These are phyloP conservation scores for Whitmania pigra DNA, from an alignment of 1,140 invertebrate genomes.

Conservation along the genomic window DNA sequence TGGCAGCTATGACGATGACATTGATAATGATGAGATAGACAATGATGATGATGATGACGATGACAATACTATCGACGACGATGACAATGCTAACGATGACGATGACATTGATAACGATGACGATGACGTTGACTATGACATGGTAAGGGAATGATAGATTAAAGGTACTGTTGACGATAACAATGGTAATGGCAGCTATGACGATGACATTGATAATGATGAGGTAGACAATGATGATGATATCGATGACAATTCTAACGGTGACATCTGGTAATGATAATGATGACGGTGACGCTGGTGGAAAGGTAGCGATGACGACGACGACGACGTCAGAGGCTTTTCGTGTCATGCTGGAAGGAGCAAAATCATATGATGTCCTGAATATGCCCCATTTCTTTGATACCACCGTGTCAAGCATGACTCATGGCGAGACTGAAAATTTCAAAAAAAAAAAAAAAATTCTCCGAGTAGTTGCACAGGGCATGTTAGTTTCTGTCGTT, in stretches of 20 bases:
- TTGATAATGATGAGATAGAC: no score
- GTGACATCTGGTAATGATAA: neutral
- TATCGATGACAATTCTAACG: neutral
- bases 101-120: neutral
- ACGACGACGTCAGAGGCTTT: neutral
- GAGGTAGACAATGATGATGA: no score
- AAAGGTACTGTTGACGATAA: neutral
- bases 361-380: neutral
- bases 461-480: neutral
- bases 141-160: no score
- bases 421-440: neutral
- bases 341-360: neutral
- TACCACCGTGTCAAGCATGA: neutral
- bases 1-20: neutral
- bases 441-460: slow-evolving; percentile 7
- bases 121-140: neutral
- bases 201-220: no score
- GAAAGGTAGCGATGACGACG: neutral
- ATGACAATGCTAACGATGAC: neutral
- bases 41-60: no score
- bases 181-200: neutral
- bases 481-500: slow-evolving; percentile 3
- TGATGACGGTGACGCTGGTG: neutral
- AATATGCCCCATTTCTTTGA: no score
- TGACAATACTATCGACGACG: no score